Percentiles rank a stretch among this genome's conserved stretches.
These are phyloP conservation scores for Eubasilissa regina DNA, from an alignment of 1,140 invertebrate species.

Conservation along the genomic window DNA sequence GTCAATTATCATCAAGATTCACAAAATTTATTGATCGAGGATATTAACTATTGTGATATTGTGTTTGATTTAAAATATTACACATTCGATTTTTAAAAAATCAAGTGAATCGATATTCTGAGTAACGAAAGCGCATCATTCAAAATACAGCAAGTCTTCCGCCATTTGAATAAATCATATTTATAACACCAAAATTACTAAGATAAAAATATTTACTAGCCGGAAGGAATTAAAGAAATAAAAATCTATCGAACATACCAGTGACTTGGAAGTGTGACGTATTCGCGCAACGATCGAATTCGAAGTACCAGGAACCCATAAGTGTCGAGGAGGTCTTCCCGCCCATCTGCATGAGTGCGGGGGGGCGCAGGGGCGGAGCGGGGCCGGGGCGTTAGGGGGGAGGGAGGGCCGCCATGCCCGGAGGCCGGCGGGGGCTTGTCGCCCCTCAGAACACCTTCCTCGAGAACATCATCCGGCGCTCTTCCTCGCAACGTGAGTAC, in stretches of 20 bases:
- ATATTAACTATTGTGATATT: too few relatives aligned
- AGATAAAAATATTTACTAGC: not conserved
- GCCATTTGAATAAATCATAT: too few relatives aligned
- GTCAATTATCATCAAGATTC: too few relatives aligned
- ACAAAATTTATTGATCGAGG: too few relatives aligned
- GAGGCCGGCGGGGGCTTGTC: constrained; percentile 96
- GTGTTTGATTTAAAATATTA: too few relatives aligned
- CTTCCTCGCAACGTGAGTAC: constrained; percentile 97
- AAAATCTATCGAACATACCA: not conserved
- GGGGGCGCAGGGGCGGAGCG: constrained; percentile 17
- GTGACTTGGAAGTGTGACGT: not conserved
- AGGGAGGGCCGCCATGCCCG: constrained; percentile 83
- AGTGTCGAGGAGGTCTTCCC: constrained; percentile 14
- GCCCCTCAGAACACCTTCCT: constrained; percentile 99
- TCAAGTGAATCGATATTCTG: too few relatives aligned
- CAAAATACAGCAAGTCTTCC: too few relatives aligned
- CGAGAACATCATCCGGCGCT: constrained; percentile 98
- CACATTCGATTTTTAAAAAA: too few relatives aligned
- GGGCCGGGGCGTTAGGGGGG: constrained; percentile 58
- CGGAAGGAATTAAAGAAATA: not conserved
- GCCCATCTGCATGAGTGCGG: constrained; percentile 40
- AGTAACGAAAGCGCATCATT: too few relatives aligned
- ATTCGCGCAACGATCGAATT: not conserved
- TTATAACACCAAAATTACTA: too few relatives aligned
- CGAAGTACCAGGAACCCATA: constrained; percentile 15